These are phyloP conservation scores for Homarus gammarus DNA, from an alignment of 2,888 invertebrate genomes.

Conservation along the genomic window DNA sequence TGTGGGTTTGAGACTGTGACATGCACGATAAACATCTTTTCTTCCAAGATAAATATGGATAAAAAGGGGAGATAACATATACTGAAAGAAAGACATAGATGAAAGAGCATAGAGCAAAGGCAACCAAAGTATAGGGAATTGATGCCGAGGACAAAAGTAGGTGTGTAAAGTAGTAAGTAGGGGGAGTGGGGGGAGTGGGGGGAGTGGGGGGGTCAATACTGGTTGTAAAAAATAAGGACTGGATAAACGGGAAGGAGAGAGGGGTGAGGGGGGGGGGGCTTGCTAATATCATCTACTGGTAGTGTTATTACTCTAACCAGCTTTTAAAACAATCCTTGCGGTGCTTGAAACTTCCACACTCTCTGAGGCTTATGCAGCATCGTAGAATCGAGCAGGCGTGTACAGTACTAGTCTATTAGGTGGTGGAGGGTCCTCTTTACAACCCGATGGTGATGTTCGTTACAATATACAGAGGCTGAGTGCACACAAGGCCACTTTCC, in stretches of 20 bases:
- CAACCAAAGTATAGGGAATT: slow-evolving; percentile 9
- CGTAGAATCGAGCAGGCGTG: slow-evolving; percentile 51
- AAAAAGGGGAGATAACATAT: not conserved
- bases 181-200: not conserved
- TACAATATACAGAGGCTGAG: slow-evolving; percentile 55
- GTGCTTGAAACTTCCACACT: slow-evolving; percentile 50
- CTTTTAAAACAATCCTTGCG: slow-evolving; percentile 45
- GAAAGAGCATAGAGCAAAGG: slow-evolving; percentile 22
- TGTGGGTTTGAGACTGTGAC: not conserved
- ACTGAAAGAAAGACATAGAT: slow-evolving; percentile 22
- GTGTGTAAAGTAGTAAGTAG: slow-evolving; percentile 8
- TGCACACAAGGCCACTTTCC: slow-evolving; percentile 61
- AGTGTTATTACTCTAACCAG: slow-evolving; percentile 30
- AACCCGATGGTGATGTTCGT: slow-evolving; percentile 41
- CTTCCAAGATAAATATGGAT: slow-evolving; percentile 45
- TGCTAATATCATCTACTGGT: slow-evolving; percentile 30
- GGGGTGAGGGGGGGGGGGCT: not conserved
- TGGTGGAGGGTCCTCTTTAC: slow-evolving; percentile 32
- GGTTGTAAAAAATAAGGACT: not conserved
- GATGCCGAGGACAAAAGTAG: slow-evolving; percentile 9
- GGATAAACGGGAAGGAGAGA: not conserved
- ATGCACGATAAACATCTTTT: slow-evolving; percentile 53
- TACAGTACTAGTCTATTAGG: slow-evolving; percentile 50
- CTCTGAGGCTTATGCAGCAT: slow-evolving; percentile 42
- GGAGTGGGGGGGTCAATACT: too few relatives aligned